Evolutionary conservation across 1,140 invertebrate genomes (phyloP).

Genomic region (Oreohelix idahoensis): DNA sequence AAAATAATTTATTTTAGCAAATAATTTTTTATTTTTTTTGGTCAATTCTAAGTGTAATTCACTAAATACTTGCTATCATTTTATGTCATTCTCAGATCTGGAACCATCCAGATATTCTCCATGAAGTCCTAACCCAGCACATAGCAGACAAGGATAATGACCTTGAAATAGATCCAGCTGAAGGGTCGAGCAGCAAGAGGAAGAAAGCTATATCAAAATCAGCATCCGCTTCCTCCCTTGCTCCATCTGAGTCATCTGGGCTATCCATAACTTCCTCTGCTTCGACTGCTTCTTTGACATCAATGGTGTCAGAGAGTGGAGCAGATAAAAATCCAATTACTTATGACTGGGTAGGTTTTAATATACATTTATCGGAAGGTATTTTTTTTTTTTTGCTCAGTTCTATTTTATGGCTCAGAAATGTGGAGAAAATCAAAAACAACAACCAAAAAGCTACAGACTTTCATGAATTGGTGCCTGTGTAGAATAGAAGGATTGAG

Average conservation of each 20-base stretch:
- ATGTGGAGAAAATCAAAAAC: too few species aligned
- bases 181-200: conserved; percentile 48
- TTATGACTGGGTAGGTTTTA: conserved; percentile 72
- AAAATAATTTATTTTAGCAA: too few species aligned
- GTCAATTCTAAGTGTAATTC: too few species aligned
- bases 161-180: conserved; percentile 87
- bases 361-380: background rate
- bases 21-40: too few species aligned
- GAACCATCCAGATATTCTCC: conserved; percentile 98
- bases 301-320: conserved; percentile 39
- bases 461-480: too few species aligned
- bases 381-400: too few species aligned
- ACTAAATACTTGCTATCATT: background rate
- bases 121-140: conserved; percentile 84
- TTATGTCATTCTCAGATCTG: conserved; percentile 83
- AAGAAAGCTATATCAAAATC: conserved; percentile 44
- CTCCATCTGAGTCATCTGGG: conserved; percentile 16
- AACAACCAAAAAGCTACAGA: too few species aligned
- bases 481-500: too few species aligned
- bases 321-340: conserved; percentile 65
- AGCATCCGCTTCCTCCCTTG: conserved; percentile 34
- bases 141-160: conserved; percentile 87
- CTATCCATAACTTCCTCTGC: conserved; percentile 15
- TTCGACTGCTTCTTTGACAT: conserved; percentile 33
- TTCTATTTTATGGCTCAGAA: too few species aligned